Percentiles rank a stretch among this genome's conserved stretches.
These are phyloP conservation scores for Sebastes vulpes DNA, from an alignment of 2,797 vertebrate species.

Conservation along the genomic window DNA sequence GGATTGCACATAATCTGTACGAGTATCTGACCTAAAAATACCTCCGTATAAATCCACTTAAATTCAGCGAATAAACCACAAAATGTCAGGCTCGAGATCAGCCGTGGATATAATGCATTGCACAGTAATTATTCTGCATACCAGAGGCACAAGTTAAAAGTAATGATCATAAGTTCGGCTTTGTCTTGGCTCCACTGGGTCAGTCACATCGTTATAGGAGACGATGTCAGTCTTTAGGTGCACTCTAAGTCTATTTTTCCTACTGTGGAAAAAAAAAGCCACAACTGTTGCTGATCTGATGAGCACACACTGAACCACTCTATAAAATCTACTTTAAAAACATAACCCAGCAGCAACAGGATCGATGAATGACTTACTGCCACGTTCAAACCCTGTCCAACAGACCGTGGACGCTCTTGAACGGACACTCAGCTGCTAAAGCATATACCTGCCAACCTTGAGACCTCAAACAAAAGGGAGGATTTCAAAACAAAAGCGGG, in stretches of 20 bases:
- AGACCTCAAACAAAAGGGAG: no score
- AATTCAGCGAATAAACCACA: slow-evolving; percentile 24
- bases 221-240: slow-evolving; percentile 34
- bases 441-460: no score
- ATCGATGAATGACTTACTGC: slow-evolving; percentile 52
- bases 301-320: slow-evolving; percentile 22
- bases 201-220: slow-evolving; percentile 2
- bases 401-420: slow-evolving; percentile 11
- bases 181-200: background rate
- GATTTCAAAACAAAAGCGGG: no score
- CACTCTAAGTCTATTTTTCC: slow-evolving; percentile 25
- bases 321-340: slow-evolving; percentile 54
- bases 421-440: background rate
- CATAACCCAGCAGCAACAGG: slow-evolving; percentile 43
- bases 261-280: slow-evolving; percentile 32
- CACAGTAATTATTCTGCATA: slow-evolving; percentile 34
- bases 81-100: slow-evolving; percentile 34
- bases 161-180: slow-evolving; percentile 13
- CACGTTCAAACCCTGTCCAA: slow-evolving; percentile 39
- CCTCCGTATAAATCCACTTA: background rate
- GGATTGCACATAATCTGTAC: background rate
- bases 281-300: slow-evolving; percentile 13
- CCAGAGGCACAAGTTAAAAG: slow-evolving; percentile 29
- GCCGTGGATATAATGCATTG: background rate
- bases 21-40: background rate